Conservation (phyloP, 1,140 invertebrate species). For the Coelopa frigida region DNA sequence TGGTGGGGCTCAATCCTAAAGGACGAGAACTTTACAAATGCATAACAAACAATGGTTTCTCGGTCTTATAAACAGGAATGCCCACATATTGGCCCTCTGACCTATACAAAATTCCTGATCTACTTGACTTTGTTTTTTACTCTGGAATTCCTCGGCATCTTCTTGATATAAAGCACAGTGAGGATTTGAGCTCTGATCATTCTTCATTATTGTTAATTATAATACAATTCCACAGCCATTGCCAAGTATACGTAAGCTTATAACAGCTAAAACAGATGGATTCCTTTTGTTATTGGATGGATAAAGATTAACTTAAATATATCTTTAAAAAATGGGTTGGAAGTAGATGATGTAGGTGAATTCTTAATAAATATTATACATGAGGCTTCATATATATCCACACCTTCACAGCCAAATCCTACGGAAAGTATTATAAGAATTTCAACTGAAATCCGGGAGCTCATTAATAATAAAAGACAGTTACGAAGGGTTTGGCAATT, state of each 20-base stretch:
- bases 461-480: conserved; percentile 14
- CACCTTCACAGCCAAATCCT: not conserved
- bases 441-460: conserved; percentile 6
- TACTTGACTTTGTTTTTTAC: conserved; percentile 38
- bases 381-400: conserved; percentile 13
- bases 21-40: conserved; percentile 27
- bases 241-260: conserved; percentile 10
- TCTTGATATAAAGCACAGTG: conserved; percentile 8
- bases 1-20: conserved; percentile 41
- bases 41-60: conserved; percentile 21
- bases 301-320: conserved; percentile 13
- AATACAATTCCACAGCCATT: conserved; percentile 9
- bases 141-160: conserved; percentile 21
- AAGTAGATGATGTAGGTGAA: conserved; percentile 18
- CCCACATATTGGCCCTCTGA: conserved; percentile 44
- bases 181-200: conserved; percentile 16
- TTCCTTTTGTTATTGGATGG: conserved; percentile 14
- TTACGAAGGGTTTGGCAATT: conserved; percentile 11
- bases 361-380: conserved; percentile 20
- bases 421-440: conserved; percentile 1
- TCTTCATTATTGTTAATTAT: conserved; percentile 14
- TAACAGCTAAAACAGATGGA: conserved; percentile 12
- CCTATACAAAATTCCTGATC: conserved; percentile 33
- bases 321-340: conserved; percentile 13
- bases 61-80: conserved; percentile 27